A percentile compares a stretch with the other conserved stretches of the same genome.
Conservation (phyloP, 2,888 invertebrate genomes). For the Mellilla xanthometata region DNA sequence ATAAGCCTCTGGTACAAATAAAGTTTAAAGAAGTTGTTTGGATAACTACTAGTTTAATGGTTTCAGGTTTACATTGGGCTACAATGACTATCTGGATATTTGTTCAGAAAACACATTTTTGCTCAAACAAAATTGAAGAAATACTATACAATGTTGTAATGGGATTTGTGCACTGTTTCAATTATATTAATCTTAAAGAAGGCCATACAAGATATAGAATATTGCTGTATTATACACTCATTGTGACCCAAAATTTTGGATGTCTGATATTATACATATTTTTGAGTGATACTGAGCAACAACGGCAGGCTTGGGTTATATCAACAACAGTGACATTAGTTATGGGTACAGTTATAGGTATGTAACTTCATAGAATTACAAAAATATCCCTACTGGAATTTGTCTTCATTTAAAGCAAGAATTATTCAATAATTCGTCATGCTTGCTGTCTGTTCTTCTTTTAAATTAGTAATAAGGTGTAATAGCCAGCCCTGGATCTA, state of each 20-base stretch:
- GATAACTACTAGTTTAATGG: too few species aligned
- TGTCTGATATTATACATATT: slow-evolving; percentile 77
- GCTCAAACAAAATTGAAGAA: slow-evolving; percentile 83
- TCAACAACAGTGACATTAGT: slow-evolving; percentile 71
- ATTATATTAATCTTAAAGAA: slow-evolving; percentile 82
- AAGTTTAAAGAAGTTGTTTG: too few species aligned
- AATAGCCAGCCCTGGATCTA: too few species aligned
- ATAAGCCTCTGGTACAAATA: too few species aligned
- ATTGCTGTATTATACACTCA: slow-evolving; percentile 80
- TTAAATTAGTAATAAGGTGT: too few species aligned
- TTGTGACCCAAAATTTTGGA: slow-evolving; percentile 80
- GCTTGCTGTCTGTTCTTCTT: too few species aligned
- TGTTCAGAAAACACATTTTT: slow-evolving; percentile 85
- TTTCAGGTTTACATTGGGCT: slow-evolving; percentile 84
- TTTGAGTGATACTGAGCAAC: slow-evolving; percentile 58
- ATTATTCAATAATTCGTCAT: too few species aligned
- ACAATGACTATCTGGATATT: slow-evolving; percentile 86
- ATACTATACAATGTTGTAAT: slow-evolving; percentile 84
- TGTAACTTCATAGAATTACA: slow-evolving; percentile 30
- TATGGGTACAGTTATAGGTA: slow-evolving; percentile 79
- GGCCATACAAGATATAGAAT: slow-evolving; percentile 80
- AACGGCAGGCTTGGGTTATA: slow-evolving; percentile 66
- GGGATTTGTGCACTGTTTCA: slow-evolving; percentile 85
- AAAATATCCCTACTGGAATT: too few species aligned
- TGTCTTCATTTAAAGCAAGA: too few species aligned